Conservation (phyloP, 2,113 vertebrate genomes). For the Aptenodytes forsteri region DNA sequence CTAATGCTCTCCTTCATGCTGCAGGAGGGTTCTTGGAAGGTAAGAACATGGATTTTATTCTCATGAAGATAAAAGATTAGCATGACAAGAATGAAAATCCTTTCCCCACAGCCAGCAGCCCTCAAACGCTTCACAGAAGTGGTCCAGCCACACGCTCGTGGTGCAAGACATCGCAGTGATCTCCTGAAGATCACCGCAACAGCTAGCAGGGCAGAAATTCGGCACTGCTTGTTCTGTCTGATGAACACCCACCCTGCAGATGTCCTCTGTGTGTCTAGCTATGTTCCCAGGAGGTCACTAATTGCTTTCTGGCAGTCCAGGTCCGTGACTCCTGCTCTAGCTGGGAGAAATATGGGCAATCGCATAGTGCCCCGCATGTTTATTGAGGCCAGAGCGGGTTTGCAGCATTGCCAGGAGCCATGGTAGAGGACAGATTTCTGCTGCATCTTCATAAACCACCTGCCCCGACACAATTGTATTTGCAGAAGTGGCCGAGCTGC, state of each 20-base stretch:
- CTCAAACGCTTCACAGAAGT: neutral
- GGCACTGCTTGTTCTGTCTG: neutral
- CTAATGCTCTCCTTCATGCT: rapidly evolving
- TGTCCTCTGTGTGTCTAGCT: neutral
- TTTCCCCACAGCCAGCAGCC: neutral
- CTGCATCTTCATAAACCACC: neutral
- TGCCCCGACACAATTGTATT: neutral
- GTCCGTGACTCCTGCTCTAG: neutral
- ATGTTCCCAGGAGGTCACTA: neutral
- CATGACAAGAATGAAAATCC: neutral
- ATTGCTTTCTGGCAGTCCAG: neutral
- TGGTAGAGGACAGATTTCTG: neutral
- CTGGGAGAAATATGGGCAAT: neutral
- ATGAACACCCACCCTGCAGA: neutral
- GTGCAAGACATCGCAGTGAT: neutral
- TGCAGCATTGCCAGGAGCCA: neutral
- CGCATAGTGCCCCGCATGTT: neutral
- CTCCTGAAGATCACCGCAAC: neutral
- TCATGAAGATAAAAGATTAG: neutral
- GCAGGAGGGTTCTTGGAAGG: neutral
- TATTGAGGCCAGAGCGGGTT: neutral
- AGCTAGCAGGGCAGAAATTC: neutral
- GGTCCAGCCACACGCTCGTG: rapidly evolving
- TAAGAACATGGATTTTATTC: neutral
- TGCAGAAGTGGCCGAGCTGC: neutral